Evolutionary conservation across 2,797 vertebrate species (phyloP).

Genomic region (Acropternis orthonyx): DNA sequence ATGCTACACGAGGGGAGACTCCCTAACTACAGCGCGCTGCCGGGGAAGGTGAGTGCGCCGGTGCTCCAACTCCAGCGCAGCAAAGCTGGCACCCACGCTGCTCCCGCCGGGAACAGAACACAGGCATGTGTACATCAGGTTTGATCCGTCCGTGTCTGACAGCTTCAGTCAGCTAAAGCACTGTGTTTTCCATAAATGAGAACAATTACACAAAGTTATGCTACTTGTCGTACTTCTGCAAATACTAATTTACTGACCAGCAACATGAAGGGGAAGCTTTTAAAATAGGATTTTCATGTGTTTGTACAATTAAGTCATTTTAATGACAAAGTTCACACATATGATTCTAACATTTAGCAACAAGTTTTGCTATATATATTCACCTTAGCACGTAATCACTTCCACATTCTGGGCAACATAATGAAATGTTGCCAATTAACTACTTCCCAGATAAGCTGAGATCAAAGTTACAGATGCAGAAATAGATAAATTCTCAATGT

Average conservation of each 20-base stretch:
- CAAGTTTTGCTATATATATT: not conserved
- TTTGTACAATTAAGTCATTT: not conserved
- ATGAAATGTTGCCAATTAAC: not conserved
- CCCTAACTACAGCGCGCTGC: accelerated
- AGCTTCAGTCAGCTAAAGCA: not conserved
- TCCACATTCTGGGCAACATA: not conserved
- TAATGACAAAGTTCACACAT: not conserved
- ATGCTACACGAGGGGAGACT: not conserved
- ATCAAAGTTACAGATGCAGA: not conserved
- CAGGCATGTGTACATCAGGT: not conserved
- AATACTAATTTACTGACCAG: not conserved
- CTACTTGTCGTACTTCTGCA: not conserved
- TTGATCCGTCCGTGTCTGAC: not conserved
- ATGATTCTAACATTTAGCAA: not conserved
- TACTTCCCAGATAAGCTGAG: not conserved
- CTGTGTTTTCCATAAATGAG: not conserved
- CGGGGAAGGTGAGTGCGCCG: not conserved
- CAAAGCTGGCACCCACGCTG: not conserved
- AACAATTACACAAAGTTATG: not conserved
- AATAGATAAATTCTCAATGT: not conserved
- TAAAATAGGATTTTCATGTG: not conserved
- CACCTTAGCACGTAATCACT: not conserved
- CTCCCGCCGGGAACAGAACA: not conserved
- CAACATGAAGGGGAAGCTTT: not conserved
- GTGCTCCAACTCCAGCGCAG: not conserved